phyloP scores from a whole-genome alignment of 2,888 invertebrate genomes.

The Bhutanitis thaidina region DNA sequence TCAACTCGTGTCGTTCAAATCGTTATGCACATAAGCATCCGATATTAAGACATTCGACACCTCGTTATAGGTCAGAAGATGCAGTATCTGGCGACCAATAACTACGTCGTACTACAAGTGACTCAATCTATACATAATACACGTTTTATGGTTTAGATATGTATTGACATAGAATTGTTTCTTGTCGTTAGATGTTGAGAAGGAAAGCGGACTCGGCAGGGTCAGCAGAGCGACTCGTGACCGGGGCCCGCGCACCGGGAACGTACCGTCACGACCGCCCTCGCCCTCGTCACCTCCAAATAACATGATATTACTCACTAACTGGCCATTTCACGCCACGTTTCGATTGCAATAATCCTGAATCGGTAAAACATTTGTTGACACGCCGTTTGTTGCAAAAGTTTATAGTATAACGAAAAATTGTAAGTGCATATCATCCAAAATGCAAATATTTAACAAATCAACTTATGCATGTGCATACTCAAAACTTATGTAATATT shows the following conservation, averaged over 20 bases:
- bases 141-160: neutral
- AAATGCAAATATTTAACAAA: slow-evolving; percentile 13
- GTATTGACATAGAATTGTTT: slow-evolving; percentile 21
- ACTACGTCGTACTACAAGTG: neutral
- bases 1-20: slow-evolving; percentile 50
- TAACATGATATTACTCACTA: slow-evolving; percentile 76
- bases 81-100: neutral
- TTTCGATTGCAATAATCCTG: slow-evolving; percentile 47
- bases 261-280: slow-evolving; percentile 62
- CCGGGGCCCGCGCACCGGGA: slow-evolving; percentile 49
- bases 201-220: slow-evolving; percentile 45
- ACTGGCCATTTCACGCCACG: slow-evolving; percentile 75
- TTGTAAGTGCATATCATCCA: slow-evolving; percentile 1
- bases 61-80: slow-evolving; percentile 36
- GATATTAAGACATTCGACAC: slow-evolving; percentile 55
- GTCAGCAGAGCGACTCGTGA: slow-evolving; percentile 75
- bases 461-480: neutral
- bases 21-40: slow-evolving; percentile 43
- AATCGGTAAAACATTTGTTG: slow-evolving; percentile 32
- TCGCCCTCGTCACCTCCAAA: slow-evolving; percentile 66
- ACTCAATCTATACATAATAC: neutral
- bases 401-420: slow-evolving; percentile 11
- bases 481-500: neutral
- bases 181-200: slow-evolving; percentile 35
- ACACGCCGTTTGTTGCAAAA: slow-evolving; percentile 25